These are phyloP conservation scores for Esox lucius DNA, from an alignment of 2,797 vertebrate genomes.

Conservation along the genomic window DNA sequence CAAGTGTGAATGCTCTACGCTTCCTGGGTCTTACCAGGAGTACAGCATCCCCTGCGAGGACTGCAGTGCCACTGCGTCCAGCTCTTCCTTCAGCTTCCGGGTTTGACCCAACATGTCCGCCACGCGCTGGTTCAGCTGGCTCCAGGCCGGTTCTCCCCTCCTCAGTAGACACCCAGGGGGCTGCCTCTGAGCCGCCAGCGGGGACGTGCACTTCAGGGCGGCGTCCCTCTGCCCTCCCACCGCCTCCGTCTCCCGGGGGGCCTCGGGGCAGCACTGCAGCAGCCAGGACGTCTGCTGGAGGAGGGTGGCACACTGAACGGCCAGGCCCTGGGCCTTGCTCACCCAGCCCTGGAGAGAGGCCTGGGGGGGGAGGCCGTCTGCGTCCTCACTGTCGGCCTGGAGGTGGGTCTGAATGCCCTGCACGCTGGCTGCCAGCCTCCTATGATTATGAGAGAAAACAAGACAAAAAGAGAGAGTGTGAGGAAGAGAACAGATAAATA, in stretches of 20 bases:
- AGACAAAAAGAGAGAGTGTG: not conserved
- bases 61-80: constrained; percentile 74
- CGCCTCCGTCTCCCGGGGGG: constrained; percentile 52
- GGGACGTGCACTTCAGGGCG: constrained; percentile 79
- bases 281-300: constrained; percentile 88
- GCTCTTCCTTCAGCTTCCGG: constrained; percentile 71
- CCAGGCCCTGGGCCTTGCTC: constrained; percentile 73
- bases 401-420: constrained; percentile 73
- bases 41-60: constrained; percentile 73
- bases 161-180: constrained; percentile 82
- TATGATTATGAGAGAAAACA: constrained; percentile 44
- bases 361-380: constrained; percentile 84
- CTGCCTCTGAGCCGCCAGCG: constrained; percentile 75
- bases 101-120: constrained; percentile 66
- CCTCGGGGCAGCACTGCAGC: constrained; percentile 86
- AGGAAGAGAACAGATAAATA: not conserved
- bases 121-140: constrained; percentile 65
- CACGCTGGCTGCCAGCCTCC: constrained; percentile 79
- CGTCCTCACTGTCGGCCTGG: constrained; percentile 54
- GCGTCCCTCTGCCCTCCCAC: constrained; percentile 45
- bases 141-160: constrained; percentile 79
- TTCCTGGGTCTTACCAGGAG: constrained; percentile 80
- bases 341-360: constrained; percentile 77
- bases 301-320: constrained; percentile 78
- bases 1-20: not conserved